Evolutionary conservation across 2,888 invertebrate genomes (phyloP).

Genomic region (Cheilosia vulpina): DNA sequence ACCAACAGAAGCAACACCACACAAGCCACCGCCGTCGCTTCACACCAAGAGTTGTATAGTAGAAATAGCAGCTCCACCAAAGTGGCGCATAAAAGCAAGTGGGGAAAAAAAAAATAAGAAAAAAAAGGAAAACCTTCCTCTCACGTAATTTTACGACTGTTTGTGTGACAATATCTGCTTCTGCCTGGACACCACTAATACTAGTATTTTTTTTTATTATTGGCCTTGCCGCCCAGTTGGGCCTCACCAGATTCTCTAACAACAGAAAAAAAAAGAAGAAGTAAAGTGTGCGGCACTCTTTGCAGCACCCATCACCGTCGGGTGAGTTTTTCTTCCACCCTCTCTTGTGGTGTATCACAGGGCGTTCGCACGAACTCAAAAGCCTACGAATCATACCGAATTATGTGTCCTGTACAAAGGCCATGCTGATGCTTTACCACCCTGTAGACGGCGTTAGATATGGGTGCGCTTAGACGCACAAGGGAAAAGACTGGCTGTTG

Average conservation of each 20-base stretch:
- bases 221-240: conserved; percentile 31
- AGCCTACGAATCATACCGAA: background rate
- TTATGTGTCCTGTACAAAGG: background rate
- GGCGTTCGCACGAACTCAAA: background rate
- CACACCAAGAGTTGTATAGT: conserved; percentile 1
- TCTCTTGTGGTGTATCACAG: background rate
- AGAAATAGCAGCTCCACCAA: conserved; percentile 4
- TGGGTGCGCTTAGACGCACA: background rate
- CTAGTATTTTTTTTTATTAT: conserved; percentile 14
- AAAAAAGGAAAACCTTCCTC: conserved; percentile 13
- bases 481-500: conserved; percentile 29
- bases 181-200: conserved; percentile 22
- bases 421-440: background rate
- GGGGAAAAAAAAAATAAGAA: background rate
- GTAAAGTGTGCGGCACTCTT: conserved; percentile 5
- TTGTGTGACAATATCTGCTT: conserved; percentile 41
- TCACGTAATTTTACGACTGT: conserved; percentile 24
- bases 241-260: background rate
- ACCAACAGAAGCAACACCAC: conserved; percentile 16
- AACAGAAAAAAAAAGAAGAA: background rate
- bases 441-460: background rate
- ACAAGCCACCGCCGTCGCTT: background rate
- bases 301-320: conserved; percentile 6
- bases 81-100: conserved; percentile 14
- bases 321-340: conserved; percentile 1